Conservation (phyloP, 2,797 vertebrate genomes). For the Nannoperca obscura region DNA sequence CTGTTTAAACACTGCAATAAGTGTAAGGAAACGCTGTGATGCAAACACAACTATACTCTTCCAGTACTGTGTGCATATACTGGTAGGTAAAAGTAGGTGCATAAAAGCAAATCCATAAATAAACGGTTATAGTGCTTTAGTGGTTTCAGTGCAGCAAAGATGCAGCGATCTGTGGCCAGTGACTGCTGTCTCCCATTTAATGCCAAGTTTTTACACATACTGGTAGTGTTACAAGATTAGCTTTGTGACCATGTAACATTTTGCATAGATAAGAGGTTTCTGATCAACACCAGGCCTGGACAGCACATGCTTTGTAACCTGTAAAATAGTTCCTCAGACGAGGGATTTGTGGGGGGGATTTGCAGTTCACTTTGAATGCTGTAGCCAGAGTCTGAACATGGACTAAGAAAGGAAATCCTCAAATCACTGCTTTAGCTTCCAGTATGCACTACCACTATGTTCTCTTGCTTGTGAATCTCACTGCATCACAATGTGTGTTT, state of each 20-base stretch:
- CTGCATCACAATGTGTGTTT: not conserved
- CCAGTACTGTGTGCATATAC: slow-evolving; percentile 15
- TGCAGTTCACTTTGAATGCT: slow-evolving; percentile 4
- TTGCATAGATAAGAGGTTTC: not conserved
- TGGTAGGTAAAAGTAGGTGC: not conserved
- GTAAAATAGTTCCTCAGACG: not conserved
- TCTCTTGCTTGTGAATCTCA: not conserved
- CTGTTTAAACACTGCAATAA: slow-evolving; percentile 24
- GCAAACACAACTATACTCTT: not conserved
- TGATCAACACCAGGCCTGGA: not conserved
- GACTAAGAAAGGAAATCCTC: not conserved
- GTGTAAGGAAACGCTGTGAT: not conserved
- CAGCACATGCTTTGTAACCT: not conserved
- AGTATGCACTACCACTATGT: not conserved
- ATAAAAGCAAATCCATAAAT: slow-evolving; percentile 25
- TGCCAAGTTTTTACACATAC: not conserved
- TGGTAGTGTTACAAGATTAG: not conserved
- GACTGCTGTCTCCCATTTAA: slow-evolving; percentile 26
- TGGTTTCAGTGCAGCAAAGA: slow-evolving; percentile 42
- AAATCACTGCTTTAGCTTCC: not conserved
- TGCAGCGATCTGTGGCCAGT: slow-evolving; percentile 16
- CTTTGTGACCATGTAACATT: not conserved
- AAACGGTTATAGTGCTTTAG: slow-evolving; percentile 13
- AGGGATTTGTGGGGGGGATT: not conserved
- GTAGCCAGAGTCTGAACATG: not conserved